Conservation (phyloP, 2,888 invertebrate genomes). For the Hypomecis punctinalis region DNA sequence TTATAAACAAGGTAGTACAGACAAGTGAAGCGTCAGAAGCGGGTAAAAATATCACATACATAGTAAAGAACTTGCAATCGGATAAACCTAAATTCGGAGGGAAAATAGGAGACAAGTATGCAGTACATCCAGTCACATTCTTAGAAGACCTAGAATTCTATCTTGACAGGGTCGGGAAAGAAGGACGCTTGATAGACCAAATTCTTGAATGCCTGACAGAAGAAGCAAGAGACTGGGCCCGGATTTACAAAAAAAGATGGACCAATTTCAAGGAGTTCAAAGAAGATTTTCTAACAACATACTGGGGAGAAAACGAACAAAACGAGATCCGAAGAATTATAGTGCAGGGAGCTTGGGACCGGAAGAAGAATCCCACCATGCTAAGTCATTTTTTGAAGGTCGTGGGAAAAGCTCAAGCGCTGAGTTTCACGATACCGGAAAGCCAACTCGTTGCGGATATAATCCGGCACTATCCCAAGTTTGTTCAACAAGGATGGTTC, state of each 20-base stretch:
- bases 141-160: neutral
- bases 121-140: neutral
- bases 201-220: neutral
- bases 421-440: neutral
- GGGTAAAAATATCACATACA: neutral
- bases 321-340: neutral
- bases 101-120: neutral
- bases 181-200: neutral
- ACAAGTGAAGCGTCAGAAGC: too few species aligned
- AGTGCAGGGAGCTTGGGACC: neutral
- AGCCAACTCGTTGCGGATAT: neutral
- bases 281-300: neutral
- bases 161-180: neutral
- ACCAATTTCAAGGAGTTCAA: neutral
- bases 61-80: neutral
- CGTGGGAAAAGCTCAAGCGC: neutral
- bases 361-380: neutral
- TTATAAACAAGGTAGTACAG: too few species aligned
- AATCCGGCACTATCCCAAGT: neutral
- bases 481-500: neutral
- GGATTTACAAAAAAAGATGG: slow-evolving; percentile 7
- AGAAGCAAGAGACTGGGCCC: slow-evolving; percentile 3
- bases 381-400: neutral
- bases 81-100: neutral
- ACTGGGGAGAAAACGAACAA: slow-evolving; percentile 11